Conservation (phyloP, 1,140 invertebrate genomes). For the Zaprionus kolodkinae region DNA sequence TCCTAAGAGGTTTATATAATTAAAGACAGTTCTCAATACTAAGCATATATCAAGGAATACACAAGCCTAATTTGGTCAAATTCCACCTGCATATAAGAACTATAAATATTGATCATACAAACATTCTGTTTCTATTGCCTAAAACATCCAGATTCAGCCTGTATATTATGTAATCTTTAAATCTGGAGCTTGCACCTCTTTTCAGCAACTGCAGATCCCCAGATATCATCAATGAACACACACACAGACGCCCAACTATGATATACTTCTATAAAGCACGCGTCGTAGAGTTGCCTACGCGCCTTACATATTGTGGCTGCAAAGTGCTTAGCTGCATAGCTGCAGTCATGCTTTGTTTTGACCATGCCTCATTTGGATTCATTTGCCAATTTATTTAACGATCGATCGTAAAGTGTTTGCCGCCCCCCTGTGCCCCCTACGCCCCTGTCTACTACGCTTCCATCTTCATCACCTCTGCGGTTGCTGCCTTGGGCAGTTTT, state of each 20-base stretch:
- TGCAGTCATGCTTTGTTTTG: slow-evolving; percentile 61
- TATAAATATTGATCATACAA: no score
- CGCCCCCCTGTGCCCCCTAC: slow-evolving; percentile 3
- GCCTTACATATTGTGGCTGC: not conserved
- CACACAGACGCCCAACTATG: not conserved
- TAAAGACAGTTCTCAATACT: not conserved
- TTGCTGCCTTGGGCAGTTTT: slow-evolving; percentile 38
- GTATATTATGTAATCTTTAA: no score
- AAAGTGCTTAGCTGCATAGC: slow-evolving; percentile 22
- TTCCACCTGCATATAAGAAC: no score
- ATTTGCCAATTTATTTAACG: slow-evolving; percentile 81
- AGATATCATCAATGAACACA: not conserved
- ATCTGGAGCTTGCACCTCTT: not conserved
- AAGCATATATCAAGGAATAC: not conserved
- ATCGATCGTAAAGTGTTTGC: slow-evolving; percentile 76
- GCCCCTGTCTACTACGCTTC: not conserved
- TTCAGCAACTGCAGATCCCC: not conserved
- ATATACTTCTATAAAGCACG: not conserved
- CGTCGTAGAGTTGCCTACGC: not conserved
- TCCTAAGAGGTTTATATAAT: not conserved
- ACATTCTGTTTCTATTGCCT: no score
- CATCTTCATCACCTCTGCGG: slow-evolving; percentile 32
- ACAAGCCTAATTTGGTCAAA: no score
- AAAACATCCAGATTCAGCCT: no score
- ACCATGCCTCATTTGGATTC: slow-evolving; percentile 80